These are phyloP conservation scores for Sander lucioperca DNA, from an alignment of 2,113 vertebrate genomes.

Conservation along the genomic window DNA sequence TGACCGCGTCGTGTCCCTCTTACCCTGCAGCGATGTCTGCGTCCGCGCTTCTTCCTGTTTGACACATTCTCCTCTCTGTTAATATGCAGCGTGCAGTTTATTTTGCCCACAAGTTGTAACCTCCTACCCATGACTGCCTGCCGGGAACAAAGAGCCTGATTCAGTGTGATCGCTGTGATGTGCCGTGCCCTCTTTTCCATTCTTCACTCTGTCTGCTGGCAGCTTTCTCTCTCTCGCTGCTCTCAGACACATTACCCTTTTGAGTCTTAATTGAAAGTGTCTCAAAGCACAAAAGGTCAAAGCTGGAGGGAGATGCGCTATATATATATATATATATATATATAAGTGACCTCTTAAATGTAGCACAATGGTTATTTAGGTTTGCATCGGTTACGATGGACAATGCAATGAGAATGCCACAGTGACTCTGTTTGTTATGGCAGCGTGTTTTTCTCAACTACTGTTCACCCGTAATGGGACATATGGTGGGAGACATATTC, in stretches of 20 bases:
- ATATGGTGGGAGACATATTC: neutral
- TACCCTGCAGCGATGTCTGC: conserved; percentile 14
- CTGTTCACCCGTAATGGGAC: neutral
- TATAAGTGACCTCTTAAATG: conserved; percentile 53
- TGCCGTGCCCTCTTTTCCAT: conserved; percentile 35
- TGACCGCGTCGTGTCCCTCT: neutral
- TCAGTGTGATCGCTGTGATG: conserved; percentile 19
- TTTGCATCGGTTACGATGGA: conserved; percentile 11
- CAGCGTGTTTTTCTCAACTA: neutral
- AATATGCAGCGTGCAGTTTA: conserved; percentile 8
- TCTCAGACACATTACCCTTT: conserved; percentile 41
- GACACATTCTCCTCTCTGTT: neutral
- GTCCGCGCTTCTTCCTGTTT: neutral
- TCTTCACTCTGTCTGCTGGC: conserved; percentile 36
- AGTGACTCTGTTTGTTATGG: neutral
- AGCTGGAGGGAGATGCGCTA: conserved; percentile 15
- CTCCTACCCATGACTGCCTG: neutral
- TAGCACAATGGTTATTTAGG: conserved; percentile 51
- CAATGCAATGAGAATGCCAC: conserved; percentile 15
- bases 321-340: neutral
- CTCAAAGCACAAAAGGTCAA: conserved; percentile 53
- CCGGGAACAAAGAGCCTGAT: conserved; percentile 49
- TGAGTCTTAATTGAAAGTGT: conserved; percentile 49
- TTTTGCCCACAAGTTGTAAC: conserved; percentile 50
- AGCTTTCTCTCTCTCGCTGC: conserved; percentile 19